Conservation (phyloP, 2,888 invertebrate species). For the Lumbricus terrestris region DNA sequence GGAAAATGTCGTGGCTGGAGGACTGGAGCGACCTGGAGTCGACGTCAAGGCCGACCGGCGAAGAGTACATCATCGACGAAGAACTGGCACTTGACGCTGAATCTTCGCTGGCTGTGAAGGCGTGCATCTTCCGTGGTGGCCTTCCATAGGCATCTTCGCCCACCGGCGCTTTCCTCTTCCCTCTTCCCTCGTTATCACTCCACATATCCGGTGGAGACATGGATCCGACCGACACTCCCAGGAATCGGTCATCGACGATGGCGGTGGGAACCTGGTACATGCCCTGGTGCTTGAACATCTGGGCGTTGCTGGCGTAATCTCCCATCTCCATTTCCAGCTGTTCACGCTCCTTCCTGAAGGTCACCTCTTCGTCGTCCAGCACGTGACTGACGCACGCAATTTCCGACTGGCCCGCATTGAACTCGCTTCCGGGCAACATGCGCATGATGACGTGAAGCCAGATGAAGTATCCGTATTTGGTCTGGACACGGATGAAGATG, state of each 20-base stretch:
- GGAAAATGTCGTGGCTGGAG: neutral
- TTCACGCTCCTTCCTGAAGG: neutral
- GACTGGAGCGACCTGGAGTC: neutral
- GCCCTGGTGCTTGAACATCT: neutral
- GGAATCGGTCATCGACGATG: neutral
- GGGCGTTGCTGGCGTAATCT: neutral
- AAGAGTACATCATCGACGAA: neutral
- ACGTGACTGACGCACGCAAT: neutral
- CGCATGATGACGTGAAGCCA: constrained; percentile 20
- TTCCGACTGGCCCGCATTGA: neutral
- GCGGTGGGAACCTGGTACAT: neutral
- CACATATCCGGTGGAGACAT: neutral
- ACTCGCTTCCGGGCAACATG: neutral
- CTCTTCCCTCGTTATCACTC: neutral
- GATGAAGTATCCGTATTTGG: constrained; percentile 19
- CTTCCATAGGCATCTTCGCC: neutral
- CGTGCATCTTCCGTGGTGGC: neutral
- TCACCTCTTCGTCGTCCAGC: neutral
- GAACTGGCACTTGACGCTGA: neutral
- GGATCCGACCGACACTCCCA: neutral
- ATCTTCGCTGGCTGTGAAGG: neutral
- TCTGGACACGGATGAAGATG: constrained; percentile 20
- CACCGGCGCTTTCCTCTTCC: neutral
- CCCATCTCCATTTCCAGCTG: neutral
- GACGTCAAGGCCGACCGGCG: neutral